A percentile compares a stretch with the other conserved stretches of the same genome.
Evolutionary conservation across 2,113 vertebrate genomes (phyloP).

Genomic region (Ciconia maguari): DNA sequence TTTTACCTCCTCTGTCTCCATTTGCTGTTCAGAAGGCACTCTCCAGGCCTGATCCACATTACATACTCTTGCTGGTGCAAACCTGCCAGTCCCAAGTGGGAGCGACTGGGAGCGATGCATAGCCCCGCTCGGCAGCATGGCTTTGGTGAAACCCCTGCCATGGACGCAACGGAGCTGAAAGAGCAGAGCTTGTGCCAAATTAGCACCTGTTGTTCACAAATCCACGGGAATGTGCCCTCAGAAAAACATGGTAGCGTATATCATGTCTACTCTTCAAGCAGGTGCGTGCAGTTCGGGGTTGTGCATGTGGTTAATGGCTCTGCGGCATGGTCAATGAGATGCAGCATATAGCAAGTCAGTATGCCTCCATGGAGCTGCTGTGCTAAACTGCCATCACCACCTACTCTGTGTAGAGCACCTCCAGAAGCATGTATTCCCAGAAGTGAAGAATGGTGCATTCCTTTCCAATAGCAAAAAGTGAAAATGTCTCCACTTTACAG

Average conservation of each 20-base stretch:
- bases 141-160: not conserved
- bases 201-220: fast-evolving
- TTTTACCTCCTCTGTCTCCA: not conserved
- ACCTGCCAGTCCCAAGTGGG: not conserved
- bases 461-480: not conserved
- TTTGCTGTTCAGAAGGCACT: not conserved
- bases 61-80: fast-evolving
- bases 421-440: not conserved
- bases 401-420: fast-evolving
- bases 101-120: fast-evolving
- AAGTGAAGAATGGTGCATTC: not conserved
- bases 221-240: fast-evolving
- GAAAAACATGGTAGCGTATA: fast-evolving
- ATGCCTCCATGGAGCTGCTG: not conserved
- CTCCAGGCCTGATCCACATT: fast-evolving
- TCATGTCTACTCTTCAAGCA: fast-evolving
- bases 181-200: not conserved
- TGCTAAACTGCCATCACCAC: fast-evolving
- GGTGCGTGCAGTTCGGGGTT: fast-evolving
- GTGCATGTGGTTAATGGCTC: not conserved
- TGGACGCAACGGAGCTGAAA: fast-evolving
- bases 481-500: not conserved
- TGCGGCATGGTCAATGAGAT: fast-evolving
- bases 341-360: fast-evolving
- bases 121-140: fast-evolving